phyloP scores from a whole-genome alignment of 2,888 invertebrate genomes.

The Uloborus plumipes region DNA sequence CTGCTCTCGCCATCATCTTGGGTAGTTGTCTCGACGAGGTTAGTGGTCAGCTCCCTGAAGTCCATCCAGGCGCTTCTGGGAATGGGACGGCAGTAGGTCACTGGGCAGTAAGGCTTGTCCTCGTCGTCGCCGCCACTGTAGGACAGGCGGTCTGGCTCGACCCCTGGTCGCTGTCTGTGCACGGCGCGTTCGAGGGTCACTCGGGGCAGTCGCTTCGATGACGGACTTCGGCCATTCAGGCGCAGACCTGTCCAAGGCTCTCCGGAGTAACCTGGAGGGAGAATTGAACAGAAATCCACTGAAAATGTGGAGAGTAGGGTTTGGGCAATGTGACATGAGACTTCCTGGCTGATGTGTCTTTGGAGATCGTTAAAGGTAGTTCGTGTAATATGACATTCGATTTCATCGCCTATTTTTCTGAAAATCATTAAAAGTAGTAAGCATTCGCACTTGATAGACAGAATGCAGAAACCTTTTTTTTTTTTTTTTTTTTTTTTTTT shows the following conservation, averaged over 20 bases:
- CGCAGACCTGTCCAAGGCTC: conserved; percentile 46
- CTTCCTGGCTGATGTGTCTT: too few relatives aligned
- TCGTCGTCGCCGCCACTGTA: conserved; percentile 41
- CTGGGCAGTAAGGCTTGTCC: conserved; percentile 60
- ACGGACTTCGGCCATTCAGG: conserved; percentile 45
- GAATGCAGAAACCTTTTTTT: too few relatives aligned
- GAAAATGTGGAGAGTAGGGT: background rate
- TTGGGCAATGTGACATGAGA: too few relatives aligned
- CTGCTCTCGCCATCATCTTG: conserved; percentile 58
- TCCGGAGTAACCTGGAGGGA: conserved; percentile 21
- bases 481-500: too few relatives aligned
- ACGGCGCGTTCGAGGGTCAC: conserved; percentile 52
- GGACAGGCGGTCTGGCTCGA: conserved; percentile 28
- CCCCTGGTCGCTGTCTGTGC: conserved; percentile 17
- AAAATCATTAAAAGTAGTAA: too few relatives aligned
- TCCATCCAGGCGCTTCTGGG: conserved; percentile 63
- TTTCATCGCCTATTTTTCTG: too few relatives aligned
- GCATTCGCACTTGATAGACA: too few relatives aligned
- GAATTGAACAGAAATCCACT: background rate
- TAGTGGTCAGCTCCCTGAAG: conserved; percentile 43
- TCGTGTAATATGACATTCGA: too few relatives aligned
- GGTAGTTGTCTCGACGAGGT: conserved; percentile 13
- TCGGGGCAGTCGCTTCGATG: conserved; percentile 44
- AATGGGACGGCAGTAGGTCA: conserved; percentile 60
- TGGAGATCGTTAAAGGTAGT: too few relatives aligned